Evolutionary conservation across 2,113 vertebrate genomes (phyloP), one percentile per base, ranked within the genome.

Genomic region (Calypte anna): DNA sequence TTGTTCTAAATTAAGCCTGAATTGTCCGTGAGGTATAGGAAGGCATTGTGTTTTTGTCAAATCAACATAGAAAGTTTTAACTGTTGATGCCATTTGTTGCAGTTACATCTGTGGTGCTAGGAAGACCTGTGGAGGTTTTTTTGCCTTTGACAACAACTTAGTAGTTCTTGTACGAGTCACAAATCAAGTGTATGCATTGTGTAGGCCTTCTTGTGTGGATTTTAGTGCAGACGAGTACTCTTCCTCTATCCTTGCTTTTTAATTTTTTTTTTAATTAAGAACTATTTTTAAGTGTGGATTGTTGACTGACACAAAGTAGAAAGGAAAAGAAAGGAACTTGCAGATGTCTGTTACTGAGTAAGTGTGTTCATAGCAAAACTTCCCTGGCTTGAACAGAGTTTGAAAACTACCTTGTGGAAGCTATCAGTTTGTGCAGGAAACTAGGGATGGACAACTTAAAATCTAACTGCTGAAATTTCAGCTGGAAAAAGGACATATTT

Each of bases 161-260:
- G 66, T 78, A 61, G 31, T 48, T 88, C 40, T 88, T 55, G 10
- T 3, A 23, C 59, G 51, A 59, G 61, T 67, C 43, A 20, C 15
- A 20, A n/a, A 2, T 69, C 0, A 2, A 16, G 12, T 51, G 10
- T 20, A 12, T 6, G 6, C 9, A 4, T 31, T 25, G 3, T 43
- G 21, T n/a, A 58, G 58, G 73, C 53, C 76, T 77, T 63, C n/a
- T 54, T 1, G 0, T 25, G 27, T 53, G 22, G 44, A 9, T 58
- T 53, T 36, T 6, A 1, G 22, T 27, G 5, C 36, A 54, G 62
- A 55, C 28, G 57, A 54, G 0, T 1, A 17, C 12, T 51, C 28
- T 63, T 73, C 13, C 31, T 48, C 33, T 0, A 0, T 51, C 1
- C 6, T 25, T 43, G 28, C 1, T 12, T 14, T 12, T 31, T 12